Conservation (phyloP, 1,140 invertebrate genomes). For the Trinorchestia longiramus region DNA sequence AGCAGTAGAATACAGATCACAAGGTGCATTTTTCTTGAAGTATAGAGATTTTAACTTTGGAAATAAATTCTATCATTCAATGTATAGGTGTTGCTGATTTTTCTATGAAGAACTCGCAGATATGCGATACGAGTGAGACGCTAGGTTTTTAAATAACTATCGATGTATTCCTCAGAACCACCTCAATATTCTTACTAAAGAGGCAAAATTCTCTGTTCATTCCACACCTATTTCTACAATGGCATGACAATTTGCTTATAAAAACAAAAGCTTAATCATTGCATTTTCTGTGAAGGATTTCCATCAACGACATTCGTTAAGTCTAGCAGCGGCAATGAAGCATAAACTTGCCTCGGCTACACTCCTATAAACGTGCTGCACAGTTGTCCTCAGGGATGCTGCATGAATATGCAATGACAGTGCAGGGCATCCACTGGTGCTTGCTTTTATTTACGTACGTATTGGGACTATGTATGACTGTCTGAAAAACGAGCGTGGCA, state of each 20-base stretch:
- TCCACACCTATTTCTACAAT: background rate
- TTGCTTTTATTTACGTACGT: slow-evolving; percentile 26
- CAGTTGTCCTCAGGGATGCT: background rate
- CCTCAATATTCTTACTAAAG: too few relatives aligned
- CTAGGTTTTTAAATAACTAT: too few relatives aligned
- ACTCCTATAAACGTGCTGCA: background rate
- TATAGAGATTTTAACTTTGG: background rate
- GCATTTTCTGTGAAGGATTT: background rate
- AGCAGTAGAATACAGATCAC: background rate
- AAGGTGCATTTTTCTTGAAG: background rate
- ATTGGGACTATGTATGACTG: background rate
- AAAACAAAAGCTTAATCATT: background rate
- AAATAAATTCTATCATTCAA: background rate
- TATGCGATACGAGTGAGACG: too few relatives aligned
- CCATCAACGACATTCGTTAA: background rate
- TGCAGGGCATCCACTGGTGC: background rate
- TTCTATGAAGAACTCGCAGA: background rate
- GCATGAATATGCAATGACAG: slow-evolving; percentile 38
- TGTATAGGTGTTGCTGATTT: background rate
- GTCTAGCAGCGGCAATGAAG: background rate
- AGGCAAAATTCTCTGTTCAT: too few relatives aligned
- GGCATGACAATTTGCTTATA: background rate
- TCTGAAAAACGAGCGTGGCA: slow-evolving; percentile 9
- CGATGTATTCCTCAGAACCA: too few relatives aligned
- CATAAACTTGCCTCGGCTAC: background rate